phyloP scores from a whole-genome alignment of 2,797 vertebrate species.

The Masticophis lateralis region DNA sequence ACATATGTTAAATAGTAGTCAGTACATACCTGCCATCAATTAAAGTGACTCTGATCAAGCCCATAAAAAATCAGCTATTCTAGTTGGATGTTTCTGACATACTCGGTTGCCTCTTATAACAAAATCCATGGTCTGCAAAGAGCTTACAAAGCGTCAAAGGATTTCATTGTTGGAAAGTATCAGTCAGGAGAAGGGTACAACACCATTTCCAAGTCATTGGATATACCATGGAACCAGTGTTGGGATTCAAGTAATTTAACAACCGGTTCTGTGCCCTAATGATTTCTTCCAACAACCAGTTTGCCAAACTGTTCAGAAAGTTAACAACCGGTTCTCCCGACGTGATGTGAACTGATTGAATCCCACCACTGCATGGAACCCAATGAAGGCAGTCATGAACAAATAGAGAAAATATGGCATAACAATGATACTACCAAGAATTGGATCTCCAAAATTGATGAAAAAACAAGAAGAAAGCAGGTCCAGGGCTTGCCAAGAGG shows the following conservation, averaged over 20 bases:
- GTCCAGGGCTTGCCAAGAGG: neutral
- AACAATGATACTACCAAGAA: neutral
- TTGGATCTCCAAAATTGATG: neutral
- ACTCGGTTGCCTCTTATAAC: neutral
- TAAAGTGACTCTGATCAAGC: neutral
- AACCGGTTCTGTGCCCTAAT: no score
- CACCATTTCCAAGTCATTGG: neutral
- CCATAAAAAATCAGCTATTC: neutral
- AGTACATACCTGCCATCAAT: neutral
- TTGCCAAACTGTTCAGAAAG: no score
- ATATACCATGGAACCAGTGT: neutral
- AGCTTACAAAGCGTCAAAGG: neutral
- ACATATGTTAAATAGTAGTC: neutral
- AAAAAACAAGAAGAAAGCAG: neutral
- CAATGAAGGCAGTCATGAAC: neutral
- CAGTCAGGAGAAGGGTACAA: neutral
- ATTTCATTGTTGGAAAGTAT: neutral
- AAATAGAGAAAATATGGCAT: neutral
- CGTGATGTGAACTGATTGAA: no score
- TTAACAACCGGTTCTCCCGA: no score
- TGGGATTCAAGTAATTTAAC: no score
- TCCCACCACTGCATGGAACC: neutral
- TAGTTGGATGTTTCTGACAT: neutral
- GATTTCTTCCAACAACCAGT: no score
- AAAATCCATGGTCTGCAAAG: neutral